phyloP scores from a whole-genome alignment of 92 coral and sea anemone genomes.

The Bergia puertoricense region DNA sequence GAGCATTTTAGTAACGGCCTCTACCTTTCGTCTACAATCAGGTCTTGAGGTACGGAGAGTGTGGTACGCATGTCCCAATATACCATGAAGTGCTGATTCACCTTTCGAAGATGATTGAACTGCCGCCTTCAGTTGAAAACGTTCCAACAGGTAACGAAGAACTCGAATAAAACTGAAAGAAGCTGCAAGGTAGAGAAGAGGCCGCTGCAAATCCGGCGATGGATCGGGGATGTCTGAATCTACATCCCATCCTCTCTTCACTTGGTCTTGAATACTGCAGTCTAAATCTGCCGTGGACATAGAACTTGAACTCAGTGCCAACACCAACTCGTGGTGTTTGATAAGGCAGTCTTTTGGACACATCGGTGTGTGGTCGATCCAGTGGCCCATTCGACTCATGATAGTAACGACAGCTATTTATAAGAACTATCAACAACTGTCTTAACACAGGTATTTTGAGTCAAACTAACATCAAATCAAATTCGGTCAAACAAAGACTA shows the following conservation, averaged over 20 bases:
- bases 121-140: constrained; percentile 37
- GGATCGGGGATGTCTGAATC: constrained; percentile 43
- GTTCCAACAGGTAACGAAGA: constrained; percentile 36
- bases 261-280: constrained; percentile 42
- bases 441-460: neutral
- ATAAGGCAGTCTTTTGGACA: constrained; percentile 38
- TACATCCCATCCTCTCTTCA: constrained; percentile 42
- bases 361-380: constrained; percentile 46
- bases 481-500: constrained; percentile 12
- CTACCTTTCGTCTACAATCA: constrained; percentile 43
- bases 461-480: neutral
- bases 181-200: constrained; percentile 33
- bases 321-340: constrained; percentile 38
- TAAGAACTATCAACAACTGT: neutral
- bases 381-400: constrained; percentile 38
- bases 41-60: constrained; percentile 44
- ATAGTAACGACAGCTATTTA: neutral
- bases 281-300: constrained; percentile 44
- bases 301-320: constrained; percentile 41
- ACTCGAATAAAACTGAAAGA: constrained; percentile 45
- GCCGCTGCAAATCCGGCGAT: constrained; percentile 29
- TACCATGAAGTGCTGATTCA: constrained; percentile 40
- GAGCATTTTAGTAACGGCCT: constrained; percentile 45
- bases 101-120: constrained; percentile 26
- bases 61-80: constrained; percentile 30